phyloP scores from a whole-genome alignment of 2,113 vertebrate species.

The Clupea harengus region DNA sequence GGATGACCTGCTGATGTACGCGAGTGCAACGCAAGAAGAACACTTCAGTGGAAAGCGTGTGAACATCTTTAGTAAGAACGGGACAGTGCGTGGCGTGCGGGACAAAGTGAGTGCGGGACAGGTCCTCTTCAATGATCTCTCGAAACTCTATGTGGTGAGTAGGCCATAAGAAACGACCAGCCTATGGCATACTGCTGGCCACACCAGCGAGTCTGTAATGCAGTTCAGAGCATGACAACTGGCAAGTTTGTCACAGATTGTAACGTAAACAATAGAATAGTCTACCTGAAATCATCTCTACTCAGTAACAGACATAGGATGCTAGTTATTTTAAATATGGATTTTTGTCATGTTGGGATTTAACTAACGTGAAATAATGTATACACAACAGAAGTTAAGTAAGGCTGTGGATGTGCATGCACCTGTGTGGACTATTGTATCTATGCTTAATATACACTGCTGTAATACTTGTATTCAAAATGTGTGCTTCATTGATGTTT shows the following conservation, averaged over 20 bases:
- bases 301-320: too few species aligned
- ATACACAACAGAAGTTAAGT: too few species aligned
- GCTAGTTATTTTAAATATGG: not conserved
- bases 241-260: too few species aligned
- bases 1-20: constrained; percentile 84
- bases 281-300: too few species aligned
- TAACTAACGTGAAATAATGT: not conserved
- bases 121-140: constrained; percentile 91
- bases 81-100: constrained; percentile 92
- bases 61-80: constrained; percentile 98
- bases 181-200: too few species aligned
- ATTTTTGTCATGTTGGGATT: not conserved
- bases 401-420: not conserved
- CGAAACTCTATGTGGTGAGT: constrained; percentile 86
- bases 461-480: not conserved
- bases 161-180: not conserved
- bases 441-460: too few species aligned
- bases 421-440: not conserved
- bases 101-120: constrained; percentile 98
- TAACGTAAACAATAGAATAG: too few species aligned
- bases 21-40: constrained; percentile 80
- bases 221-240: too few species aligned
- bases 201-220: not conserved
- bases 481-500: not conserved
- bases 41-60: constrained; percentile 84